A percentile compares a stretch with the other conserved stretches of the same genome.
phyloP scores from a whole-genome alignment of 2,888 invertebrate species.

The Dendrolimus houi region DNA sequence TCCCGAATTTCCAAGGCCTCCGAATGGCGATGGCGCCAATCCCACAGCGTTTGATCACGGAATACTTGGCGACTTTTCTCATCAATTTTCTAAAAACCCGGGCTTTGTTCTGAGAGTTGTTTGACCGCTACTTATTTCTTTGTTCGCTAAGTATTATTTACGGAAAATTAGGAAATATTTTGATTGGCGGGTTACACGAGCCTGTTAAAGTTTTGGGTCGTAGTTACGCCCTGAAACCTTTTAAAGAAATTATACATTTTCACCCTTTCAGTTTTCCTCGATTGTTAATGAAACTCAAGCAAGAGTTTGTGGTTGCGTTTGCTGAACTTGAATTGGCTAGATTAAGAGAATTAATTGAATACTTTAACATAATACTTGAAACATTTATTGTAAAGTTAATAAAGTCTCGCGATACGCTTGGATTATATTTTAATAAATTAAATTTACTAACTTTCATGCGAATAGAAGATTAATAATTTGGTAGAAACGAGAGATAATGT shows the following conservation, averaged over 20 bases:
- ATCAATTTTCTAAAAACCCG: constrained; percentile 43
- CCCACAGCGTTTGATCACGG: constrained; percentile 49
- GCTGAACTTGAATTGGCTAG: not conserved
- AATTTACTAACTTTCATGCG: not conserved
- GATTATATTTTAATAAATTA: constrained; percentile 13
- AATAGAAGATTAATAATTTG: constrained; percentile 2
- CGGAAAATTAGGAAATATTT: constrained; percentile 38
- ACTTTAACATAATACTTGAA: constrained; percentile 6
- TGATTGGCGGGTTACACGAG: constrained; percentile 33
- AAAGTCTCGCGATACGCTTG: constrained; percentile 4
- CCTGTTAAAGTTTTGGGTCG: constrained; percentile 32
- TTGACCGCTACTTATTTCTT: constrained; percentile 41
- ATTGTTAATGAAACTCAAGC: too few species aligned
- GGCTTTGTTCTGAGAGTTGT: constrained; percentile 39
- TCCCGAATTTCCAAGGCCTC: constrained; percentile 30
- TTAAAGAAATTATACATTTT: constrained; percentile 25
- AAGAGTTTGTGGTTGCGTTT: too few species aligned
- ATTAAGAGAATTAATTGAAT: not conserved
- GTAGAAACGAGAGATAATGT: constrained; percentile 10
- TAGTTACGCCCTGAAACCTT: constrained; percentile 25
- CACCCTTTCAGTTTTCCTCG: too few species aligned
- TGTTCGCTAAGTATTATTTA: constrained; percentile 34
- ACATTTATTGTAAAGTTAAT: not conserved
- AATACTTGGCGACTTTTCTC: constrained; percentile 44
- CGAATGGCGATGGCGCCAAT: constrained; percentile 30